Evolutionary conservation across 1,140 invertebrate species (phyloP), one percentile per base, ranked within the genome.

Genomic region (Penaeus indicus): DNA sequence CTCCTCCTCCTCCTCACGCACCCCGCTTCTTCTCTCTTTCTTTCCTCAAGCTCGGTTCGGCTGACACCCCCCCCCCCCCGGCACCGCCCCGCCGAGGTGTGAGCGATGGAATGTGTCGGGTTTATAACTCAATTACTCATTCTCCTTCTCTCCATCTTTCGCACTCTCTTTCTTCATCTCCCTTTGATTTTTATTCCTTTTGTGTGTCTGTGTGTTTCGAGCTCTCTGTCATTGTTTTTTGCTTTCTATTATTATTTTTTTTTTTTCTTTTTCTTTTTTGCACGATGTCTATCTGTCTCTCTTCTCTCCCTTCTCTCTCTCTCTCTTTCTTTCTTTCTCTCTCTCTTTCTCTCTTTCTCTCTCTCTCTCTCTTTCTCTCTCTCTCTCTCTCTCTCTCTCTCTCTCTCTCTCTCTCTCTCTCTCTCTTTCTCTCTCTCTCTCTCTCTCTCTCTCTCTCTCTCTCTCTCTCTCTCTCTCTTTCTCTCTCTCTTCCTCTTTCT

Each of bases 261-360:
- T 5, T 38, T 38, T 38, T 5, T 38, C 5, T 38, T 5, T 38
- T 38, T 38, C 38, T 42, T 42, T 8, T 7, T 42, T 72, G 0
- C 69, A 16, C 27, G 69, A 72, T n/a, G 69, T 72, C 32, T 72
- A 1, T 3, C n/a, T 72, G 4, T 25, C 8, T 18, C 32, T 72
- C 16, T 16, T 72, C 25, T 72, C 32, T 25, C 2, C 7, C 3
- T 10, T 16, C 4, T 11, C n/a, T 72, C n/a, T 72, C 69, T 72
- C n/a, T 72, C 69, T 72, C n/a, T 72, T n/a, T 72, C 69, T 72
- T 32, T 72, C 69, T 72, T n/a, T 72, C 18, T 72, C 22, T 72
- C n/a, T 72, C n/a, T 72, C n/a, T 25, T 32, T 25, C n/a, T 72
- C 69, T 72, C 69, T 27, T 18, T 25, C n/a, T 25, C n/a, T 72